A percentile compares a stretch with the other conserved stretches of the same genome.
Conservation (phyloP, 2,888 invertebrate species). For the Barypeithes pellucidus region DNA sequence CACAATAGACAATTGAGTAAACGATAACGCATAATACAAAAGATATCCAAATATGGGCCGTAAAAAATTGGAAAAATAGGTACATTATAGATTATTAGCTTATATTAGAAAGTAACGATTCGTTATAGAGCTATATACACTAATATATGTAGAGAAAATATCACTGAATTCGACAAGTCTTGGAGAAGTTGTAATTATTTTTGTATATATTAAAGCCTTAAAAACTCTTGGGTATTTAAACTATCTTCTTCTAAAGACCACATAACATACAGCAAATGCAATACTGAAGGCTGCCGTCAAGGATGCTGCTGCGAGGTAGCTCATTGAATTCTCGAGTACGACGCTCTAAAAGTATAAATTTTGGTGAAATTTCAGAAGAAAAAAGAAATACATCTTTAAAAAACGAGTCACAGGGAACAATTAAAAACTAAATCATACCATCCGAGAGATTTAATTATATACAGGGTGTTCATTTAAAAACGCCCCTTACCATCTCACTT, state of each 20-base stretch:
- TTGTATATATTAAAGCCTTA: slow-evolving; percentile 3
- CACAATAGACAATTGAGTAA: slow-evolving; percentile 16
- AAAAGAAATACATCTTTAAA: too few species aligned
- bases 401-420: too few species aligned
- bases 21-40: slow-evolving; percentile 31
- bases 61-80: slow-evolving; percentile 35
- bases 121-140: not conserved
- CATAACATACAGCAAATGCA: slow-evolving; percentile 9
- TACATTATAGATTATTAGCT: slow-evolving; percentile 27
- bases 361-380: too few species aligned
- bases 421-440: too few species aligned
- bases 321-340: slow-evolving; percentile 18
- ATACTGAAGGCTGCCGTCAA: slow-evolving; percentile 5
- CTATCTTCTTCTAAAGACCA: slow-evolving; percentile 20
- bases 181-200: not conserved
- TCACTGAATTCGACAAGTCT: slow-evolving; percentile 1
- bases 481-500: too few species aligned
- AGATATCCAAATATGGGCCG: slow-evolving; percentile 34
- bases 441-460: too few species aligned
- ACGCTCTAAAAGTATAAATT: slow-evolving; percentile 19
- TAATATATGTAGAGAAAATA: slow-evolving; percentile 3
- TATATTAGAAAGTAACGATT: not conserved
- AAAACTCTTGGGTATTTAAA: not conserved
- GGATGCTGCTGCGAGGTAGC: slow-evolving; percentile 12
- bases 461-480: too few species aligned